Base-by-base conservation (phyloP, 2,888 invertebrate species). In the Hypena proboscidalis region DNA sequence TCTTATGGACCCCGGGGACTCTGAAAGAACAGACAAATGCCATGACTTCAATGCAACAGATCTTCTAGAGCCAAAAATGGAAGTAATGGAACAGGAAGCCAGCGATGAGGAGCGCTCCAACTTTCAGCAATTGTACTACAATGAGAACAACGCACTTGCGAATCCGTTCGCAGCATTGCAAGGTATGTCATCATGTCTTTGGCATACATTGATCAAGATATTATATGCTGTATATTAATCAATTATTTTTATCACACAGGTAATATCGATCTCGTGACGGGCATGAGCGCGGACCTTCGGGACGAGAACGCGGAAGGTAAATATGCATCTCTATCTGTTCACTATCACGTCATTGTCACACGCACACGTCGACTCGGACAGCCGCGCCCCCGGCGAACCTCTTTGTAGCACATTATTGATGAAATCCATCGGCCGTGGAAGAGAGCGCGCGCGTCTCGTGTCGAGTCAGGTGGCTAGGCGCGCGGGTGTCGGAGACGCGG, bases 31-130 rank as follows among this genome's bases (percentile, higher is more conserved):
- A 56, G 89, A 86, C 42, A 87, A 86, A 66, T 79, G 82, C 66
- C 88, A 85, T 66, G 90, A 90, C 39, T 87, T 89, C 61, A 87
- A 78, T 56, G 90, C 87, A 54, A 79, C 88, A 21, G 91, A 91
- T 71, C 82, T 91, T 62, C 74, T 91, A 57, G 90, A 94, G 90
- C 94, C 95, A 70, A 95, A 95, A 92, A 88, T 94, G 85, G 95
- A 95, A 90, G 91, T 94, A 62, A 94, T 94, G 74, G 95, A 95
- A 80, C 95, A 88, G 52, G 90, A 90, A 82, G 92, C 92, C 55
- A 95, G 94, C 74, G 95, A 95, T 72, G 94, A 94, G 62, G 95
- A 94, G 67, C 85, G 90, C 46, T 83, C 90, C 27, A 73, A 64
- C 58, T 90, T 85, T 59, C 87, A 82, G 47, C 88, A 83, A 42